phyloP scores from a whole-genome alignment of 2,113 vertebrate species.

The Synchiropus splendidus region DNA sequence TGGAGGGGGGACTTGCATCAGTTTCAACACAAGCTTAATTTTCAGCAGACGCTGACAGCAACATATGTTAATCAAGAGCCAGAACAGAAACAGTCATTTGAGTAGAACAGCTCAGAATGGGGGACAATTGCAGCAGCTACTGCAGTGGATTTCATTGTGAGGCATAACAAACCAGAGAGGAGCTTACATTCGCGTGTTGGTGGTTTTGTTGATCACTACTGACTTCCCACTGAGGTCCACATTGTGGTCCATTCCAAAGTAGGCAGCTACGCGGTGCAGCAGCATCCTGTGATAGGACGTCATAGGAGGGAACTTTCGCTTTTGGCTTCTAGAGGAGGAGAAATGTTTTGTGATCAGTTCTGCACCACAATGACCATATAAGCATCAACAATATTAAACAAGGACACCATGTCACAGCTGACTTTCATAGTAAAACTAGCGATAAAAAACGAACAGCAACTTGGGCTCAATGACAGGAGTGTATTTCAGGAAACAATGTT shows the following conservation, averaged over 20 bases:
- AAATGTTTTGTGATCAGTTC: too few species aligned
- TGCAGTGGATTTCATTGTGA: background rate
- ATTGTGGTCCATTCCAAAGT: constrained; percentile 98
- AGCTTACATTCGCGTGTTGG: constrained; percentile 95
- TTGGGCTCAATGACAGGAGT: too few species aligned
- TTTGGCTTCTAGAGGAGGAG: constrained; percentile 72
- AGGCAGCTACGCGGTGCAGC: constrained; percentile 93
- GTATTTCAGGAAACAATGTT: too few species aligned
- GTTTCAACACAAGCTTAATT: constrained; percentile 33
- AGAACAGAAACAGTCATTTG: background rate
- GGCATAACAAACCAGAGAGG: background rate
- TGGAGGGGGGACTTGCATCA: constrained; percentile 13
- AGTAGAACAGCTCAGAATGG: background rate
- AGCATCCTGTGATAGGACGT: constrained; percentile 98
- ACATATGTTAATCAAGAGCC: constrained; percentile 23
- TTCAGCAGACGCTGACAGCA: constrained; percentile 37
- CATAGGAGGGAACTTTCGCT: constrained; percentile 98
- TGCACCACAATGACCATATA: too few species aligned
- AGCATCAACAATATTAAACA: too few species aligned
- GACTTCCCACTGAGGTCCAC: constrained; percentile 96
- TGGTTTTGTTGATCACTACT: constrained; percentile 98
- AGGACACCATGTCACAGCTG: too few species aligned
- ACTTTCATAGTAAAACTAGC: too few species aligned
- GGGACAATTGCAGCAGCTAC: background rate
- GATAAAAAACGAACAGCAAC: too few species aligned